Percentiles rank a stretch among this genome's conserved stretches.
These are phyloP conservation scores for Steatocranus sp. DNA, from an alignment of 2,797 vertebrate genomes.

Conservation along the genomic window DNA sequence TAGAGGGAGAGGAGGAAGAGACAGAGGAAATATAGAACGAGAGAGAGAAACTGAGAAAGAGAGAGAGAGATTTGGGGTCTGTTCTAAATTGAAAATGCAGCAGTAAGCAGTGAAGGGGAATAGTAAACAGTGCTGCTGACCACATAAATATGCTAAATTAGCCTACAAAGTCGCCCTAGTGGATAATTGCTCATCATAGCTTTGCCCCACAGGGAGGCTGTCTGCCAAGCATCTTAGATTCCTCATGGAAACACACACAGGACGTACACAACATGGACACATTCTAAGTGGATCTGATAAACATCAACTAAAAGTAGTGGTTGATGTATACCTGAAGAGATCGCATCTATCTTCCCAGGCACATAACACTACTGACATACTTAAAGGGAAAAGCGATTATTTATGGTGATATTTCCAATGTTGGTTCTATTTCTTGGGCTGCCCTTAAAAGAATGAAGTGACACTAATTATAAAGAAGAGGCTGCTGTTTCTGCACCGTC, in stretches of 20 bases:
- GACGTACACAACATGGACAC: constrained; percentile 37
- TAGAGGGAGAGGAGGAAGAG: constrained; percentile 54
- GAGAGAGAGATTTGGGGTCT: constrained; percentile 42
- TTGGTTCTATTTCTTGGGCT: not conserved
- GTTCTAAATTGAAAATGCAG: constrained; percentile 72
- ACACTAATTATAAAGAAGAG: not conserved
- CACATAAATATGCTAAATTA: constrained; percentile 78
- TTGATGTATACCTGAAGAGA: constrained; percentile 10
- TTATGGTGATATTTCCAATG: not conserved
- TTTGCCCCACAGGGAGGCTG: constrained; percentile 61
- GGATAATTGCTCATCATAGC: constrained; percentile 78
- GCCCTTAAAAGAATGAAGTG: not conserved
- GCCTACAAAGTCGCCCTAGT: constrained; percentile 74
- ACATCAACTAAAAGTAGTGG: not conserved
- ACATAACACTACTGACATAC: not conserved
- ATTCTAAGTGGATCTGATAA: constrained; percentile 2
- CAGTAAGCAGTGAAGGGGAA: constrained; percentile 75
- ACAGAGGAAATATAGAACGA: constrained; percentile 20
- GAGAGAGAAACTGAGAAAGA: not conserved
- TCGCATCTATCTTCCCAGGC: not conserved
- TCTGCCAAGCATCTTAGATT: constrained; percentile 70
- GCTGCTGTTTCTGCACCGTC: not conserved
- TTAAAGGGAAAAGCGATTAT: not conserved
- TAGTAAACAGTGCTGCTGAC: constrained; percentile 77
- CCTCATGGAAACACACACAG: constrained; percentile 62